These are phyloP conservation scores for Lepidotrigona ventralis DNA, from an alignment of 1,140 invertebrate species.

Conservation along the genomic window DNA sequence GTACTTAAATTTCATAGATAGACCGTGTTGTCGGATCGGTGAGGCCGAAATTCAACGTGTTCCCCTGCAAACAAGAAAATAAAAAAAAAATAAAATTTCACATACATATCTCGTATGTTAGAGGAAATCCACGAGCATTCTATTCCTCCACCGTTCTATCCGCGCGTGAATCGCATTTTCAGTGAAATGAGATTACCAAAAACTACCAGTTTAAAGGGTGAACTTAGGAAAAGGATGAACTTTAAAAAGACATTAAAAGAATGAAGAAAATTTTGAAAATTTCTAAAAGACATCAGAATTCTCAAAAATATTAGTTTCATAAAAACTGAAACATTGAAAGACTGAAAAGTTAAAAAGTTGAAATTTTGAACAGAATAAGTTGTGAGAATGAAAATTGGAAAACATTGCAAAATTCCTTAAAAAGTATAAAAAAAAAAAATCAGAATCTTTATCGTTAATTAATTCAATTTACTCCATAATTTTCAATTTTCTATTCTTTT, in stretches of 20 bases:
- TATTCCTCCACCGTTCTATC: conserved; percentile 14
- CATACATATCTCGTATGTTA: conserved; percentile 42
- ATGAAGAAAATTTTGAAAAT: background rate
- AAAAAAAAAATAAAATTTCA: conserved; percentile 35
- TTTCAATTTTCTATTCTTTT: background rate
- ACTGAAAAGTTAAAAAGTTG: too few species aligned
- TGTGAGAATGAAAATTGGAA: background rate
- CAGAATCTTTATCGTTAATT: background rate
- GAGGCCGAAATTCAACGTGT: conserved; percentile 17
- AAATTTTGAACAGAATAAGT: background rate
- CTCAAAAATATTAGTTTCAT: background rate
- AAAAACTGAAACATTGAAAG: background rate
- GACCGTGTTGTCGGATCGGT: background rate
- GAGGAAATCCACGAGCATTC: conserved; percentile 16
- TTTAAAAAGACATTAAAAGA: background rate
- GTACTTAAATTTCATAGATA: conserved; percentile 24
- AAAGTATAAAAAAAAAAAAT: background rate
- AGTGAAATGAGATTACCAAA: background rate
- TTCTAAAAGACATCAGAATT: background rate
- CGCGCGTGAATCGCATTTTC: background rate
- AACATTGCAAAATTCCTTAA: background rate
- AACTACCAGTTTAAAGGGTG: background rate
- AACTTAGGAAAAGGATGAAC: background rate
- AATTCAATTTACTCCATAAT: background rate
- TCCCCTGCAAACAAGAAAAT: conserved; percentile 16